Conservation (phyloP, 1,140 invertebrate genomes). For the Lepidotrigona ventralis region DNA sequence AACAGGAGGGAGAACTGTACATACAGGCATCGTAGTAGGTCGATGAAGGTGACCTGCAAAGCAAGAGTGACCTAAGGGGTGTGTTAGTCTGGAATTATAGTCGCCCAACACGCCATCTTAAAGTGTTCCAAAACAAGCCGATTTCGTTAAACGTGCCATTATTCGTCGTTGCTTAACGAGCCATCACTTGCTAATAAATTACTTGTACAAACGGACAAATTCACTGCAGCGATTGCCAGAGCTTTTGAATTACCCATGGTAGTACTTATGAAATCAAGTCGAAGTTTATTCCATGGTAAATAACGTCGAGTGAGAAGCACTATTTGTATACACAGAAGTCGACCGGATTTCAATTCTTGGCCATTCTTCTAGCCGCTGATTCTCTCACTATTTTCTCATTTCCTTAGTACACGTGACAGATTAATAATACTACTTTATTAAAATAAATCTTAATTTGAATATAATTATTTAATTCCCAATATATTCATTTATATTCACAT, state of each 20-base stretch:
- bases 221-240: conserved; percentile 43
- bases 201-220: conserved; percentile 50
- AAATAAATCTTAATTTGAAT: background rate
- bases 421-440: background rate
- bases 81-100: conserved; percentile 59
- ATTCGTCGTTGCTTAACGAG: conserved; percentile 59
- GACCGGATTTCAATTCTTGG: background rate
- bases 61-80: background rate
- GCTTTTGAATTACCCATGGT: background rate
- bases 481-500: too few relatives aligned
- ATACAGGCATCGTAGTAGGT: conserved; percentile 62
- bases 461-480: too few relatives aligned
- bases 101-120: conserved; percentile 61
- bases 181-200: conserved; percentile 62
- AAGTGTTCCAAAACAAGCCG: conserved; percentile 44
- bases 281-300: background rate
- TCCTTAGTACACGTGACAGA: background rate
- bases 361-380: background rate
- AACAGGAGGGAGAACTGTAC: conserved; percentile 27
- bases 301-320: background rate
- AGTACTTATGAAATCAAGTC: conserved; percentile 9
- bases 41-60: conserved; percentile 62
- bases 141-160: conserved; percentile 57
- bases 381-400: background rate
- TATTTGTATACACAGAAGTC: background rate